A percentile compares a stretch with the other conserved stretches of the same genome.
Evolutionary conservation across 2,888 invertebrate genomes (phyloP).

Genomic region (Drosophila limbata): DNA sequence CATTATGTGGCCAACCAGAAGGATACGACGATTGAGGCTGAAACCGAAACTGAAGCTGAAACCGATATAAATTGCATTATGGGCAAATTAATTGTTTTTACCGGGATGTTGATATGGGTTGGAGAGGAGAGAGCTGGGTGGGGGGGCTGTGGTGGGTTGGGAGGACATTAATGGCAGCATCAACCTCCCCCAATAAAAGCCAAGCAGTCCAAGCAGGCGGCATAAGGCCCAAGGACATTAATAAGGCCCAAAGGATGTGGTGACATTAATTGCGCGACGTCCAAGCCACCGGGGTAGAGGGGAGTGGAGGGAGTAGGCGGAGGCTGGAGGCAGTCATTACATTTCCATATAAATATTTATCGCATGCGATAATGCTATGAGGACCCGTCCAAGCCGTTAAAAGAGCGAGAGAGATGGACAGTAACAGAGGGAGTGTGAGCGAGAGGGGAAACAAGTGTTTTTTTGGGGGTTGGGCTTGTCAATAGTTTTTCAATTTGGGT

Average conservation of each 20-base stretch:
- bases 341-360: slow-evolving; percentile 81
- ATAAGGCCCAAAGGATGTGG: slow-evolving; percentile 82
- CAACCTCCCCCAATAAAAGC: slow-evolving; percentile 3
- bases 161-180: slow-evolving; percentile 67
- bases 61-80: slow-evolving; percentile 82
- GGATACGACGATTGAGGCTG: slow-evolving; percentile 32
- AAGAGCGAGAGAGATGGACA: background rate
- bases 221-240: slow-evolving; percentile 72
- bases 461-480: slow-evolving; percentile 37
- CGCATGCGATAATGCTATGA: slow-evolving; percentile 76
- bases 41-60: slow-evolving; percentile 38
- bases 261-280: slow-evolving; percentile 79
- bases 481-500: slow-evolving; percentile 80
- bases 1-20: slow-evolving; percentile 55
- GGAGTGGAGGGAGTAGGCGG: background rate
- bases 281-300: slow-evolving; percentile 19
- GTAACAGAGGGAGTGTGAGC: background rate
- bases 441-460: background rate
- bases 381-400: slow-evolving; percentile 6
- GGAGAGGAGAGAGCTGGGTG: background rate
- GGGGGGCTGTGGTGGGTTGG: no score
- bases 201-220: slow-evolving; percentile 24
- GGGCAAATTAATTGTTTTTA: slow-evolving; percentile 80
- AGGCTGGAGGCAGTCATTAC: slow-evolving; percentile 66
- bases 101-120: slow-evolving; percentile 47